phyloP scores from a whole-genome alignment of 64 coral and sea anemone genomes.

The Stylophora pistillata region DNA sequence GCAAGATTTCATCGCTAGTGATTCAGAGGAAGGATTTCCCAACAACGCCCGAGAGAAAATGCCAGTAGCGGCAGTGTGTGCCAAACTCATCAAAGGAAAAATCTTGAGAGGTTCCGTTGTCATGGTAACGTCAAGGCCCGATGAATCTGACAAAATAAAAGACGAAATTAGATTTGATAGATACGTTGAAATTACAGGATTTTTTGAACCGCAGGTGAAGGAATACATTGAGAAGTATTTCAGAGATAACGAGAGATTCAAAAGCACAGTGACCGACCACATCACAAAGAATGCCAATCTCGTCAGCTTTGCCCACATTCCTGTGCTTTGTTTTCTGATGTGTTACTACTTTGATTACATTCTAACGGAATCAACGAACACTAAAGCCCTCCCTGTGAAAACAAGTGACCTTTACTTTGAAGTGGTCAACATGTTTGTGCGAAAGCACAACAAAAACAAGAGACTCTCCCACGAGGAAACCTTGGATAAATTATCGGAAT shows the following conservation, averaged over 20 bases:
- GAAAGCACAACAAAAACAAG: neutral
- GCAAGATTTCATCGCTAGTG: neutral
- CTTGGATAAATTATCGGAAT: conserved; percentile 20
- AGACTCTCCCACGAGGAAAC: neutral
- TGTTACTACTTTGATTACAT: conserved; percentile 20
- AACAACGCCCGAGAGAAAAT: conserved; percentile 11
- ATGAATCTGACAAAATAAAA: conserved; percentile 1
- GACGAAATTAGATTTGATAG: neutral
- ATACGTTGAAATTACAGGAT: conserved; percentile 34
- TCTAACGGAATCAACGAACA: neutral
- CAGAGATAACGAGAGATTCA: neutral
- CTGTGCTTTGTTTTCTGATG: conserved; percentile 25
- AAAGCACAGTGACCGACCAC: neutral
- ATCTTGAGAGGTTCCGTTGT: conserved; percentile 1
- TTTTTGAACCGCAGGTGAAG: conserved; percentile 3
- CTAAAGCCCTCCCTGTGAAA: neutral
- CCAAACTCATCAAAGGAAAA: conserved; percentile 10
- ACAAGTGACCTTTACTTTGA: neutral
- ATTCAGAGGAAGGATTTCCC: neutral
- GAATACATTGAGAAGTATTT: conserved; percentile 46
- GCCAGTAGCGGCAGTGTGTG: conserved; percentile 23
- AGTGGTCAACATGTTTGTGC: conserved; percentile 17
- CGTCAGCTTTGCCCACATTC: conserved; percentile 38
- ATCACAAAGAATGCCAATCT: conserved; percentile 27
- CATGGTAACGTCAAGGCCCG: conserved; percentile 14